Evolutionary conservation across 2,113 vertebrate genomes (phyloP), one percentile per base, ranked within the genome.

Genomic region (Cyanocitta stelleri): DNA sequence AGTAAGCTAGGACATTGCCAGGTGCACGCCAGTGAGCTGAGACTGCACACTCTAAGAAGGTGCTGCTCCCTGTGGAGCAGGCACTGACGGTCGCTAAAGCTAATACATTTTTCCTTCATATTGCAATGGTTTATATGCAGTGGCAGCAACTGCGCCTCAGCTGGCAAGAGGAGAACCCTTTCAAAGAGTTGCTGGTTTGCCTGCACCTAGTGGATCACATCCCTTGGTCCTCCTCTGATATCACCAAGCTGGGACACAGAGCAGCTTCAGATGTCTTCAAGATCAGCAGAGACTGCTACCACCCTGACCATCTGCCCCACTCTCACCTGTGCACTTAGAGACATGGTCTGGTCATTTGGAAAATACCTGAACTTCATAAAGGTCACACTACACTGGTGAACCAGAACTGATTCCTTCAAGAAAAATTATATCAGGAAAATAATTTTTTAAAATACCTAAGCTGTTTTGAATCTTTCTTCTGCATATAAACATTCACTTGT

Each of bases 221-320:
- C 11, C 27, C 52, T 63, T 68, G 41, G 32, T 48, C 35, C 73
- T 73, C 26, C 43, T 71, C 81, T 78, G 58, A 7, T 24, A 68
- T 51, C 24, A 63, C 16, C 77, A 63, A 78, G 16, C 35, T 44
- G 56, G 56, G 61, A 89, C 24, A 82, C 24, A 55, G 7, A 64
- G 17, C 24, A 75, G 7, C 32, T 61, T 61, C 7, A 30, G 23
- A 13, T 6, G 24, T 30, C 67, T 54, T 46, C 46, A 68, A 32
- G n/a, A 49, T 10, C 49, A 88, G n/a, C 37, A 88, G 37, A 76
- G 43, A 32, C 16, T 26, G 30, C 7, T 26, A 14, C 37, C 33
- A 75, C 11, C 8, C 23, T 3, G 0, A 26, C 16, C 21, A 20
- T 41, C 11, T 24, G 8, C 9, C 8, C 3, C 2, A 11, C 6